These are phyloP conservation scores for Drosophila kanekoi DNA, from an alignment of 2,888 invertebrate genomes.

Conservation along the genomic window DNA sequence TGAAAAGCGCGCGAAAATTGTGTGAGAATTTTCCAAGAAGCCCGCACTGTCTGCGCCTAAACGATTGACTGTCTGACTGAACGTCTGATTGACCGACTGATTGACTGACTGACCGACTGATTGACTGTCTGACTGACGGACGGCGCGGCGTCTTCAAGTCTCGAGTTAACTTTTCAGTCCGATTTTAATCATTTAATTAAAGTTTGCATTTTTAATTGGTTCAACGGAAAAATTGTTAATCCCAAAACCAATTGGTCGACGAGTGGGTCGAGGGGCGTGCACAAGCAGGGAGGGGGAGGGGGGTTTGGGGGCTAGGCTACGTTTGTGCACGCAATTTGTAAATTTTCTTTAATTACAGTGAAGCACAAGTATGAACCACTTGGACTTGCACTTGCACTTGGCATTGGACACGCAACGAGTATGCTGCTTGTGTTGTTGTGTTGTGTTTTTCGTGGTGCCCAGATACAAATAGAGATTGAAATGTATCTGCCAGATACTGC, in stretches of 20 bases:
- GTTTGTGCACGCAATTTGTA: slow-evolving; percentile 72
- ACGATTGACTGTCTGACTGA: slow-evolving; percentile 38
- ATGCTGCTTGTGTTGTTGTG: background rate
- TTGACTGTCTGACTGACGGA: slow-evolving; percentile 33
- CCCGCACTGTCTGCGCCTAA: slow-evolving; percentile 22
- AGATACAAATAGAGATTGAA: slow-evolving; percentile 47
- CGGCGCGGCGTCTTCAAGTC: slow-evolving; percentile 9
- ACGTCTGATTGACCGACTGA: background rate
- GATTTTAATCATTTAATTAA: slow-evolving; percentile 79
- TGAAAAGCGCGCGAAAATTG: slow-evolving; percentile 70
- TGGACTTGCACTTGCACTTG: slow-evolving; percentile 44
- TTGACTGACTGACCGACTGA: background rate
- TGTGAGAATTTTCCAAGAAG: slow-evolving; percentile 75
- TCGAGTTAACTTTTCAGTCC: slow-evolving; percentile 5
- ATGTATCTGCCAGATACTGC: slow-evolving; percentile 61
- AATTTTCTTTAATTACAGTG: slow-evolving; percentile 66
- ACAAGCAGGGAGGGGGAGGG: background rate
- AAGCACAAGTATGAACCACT: slow-evolving; percentile 36
- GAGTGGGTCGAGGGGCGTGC: background rate
- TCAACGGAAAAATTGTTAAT: slow-evolving; percentile 59
- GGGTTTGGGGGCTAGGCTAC: background rate
- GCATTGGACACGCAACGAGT: slow-evolving; percentile 58
- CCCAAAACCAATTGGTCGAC: slow-evolving; percentile 5
- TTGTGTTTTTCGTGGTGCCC: background rate
- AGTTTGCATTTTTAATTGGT: slow-evolving; percentile 73